phyloP scores from a whole-genome alignment of 2,888 invertebrate genomes.

The Eilema depressum region DNA sequence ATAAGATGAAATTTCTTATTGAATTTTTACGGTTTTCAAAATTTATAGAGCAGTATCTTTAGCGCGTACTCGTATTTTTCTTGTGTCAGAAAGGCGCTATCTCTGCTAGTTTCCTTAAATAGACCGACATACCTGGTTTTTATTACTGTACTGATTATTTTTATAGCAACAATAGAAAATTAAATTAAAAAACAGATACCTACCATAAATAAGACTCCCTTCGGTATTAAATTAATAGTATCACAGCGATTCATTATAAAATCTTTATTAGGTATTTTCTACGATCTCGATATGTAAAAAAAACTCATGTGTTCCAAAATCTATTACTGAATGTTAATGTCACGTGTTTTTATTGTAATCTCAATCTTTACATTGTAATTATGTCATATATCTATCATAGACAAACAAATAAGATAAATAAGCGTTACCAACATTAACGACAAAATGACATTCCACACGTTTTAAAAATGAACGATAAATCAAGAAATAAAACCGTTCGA shows the following conservation, averaged over 20 bases:
- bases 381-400: slow-evolving; percentile 18
- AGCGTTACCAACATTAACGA: slow-evolving; percentile 20
- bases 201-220: not conserved
- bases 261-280: no score
- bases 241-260: not conserved
- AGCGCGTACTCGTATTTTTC: not conserved
- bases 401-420: slow-evolving; percentile 19
- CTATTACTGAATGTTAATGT: not conserved
- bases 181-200: not conserved
- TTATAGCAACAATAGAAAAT: not conserved
- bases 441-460: slow-evolving; percentile 34
- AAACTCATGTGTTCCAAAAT: not conserved
- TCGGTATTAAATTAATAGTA: not conserved
- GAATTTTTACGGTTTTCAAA: slow-evolving; percentile 18
- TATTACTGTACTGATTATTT: not conserved
- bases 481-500: slow-evolving; percentile 48
- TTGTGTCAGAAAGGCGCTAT: not conserved
- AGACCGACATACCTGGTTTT: not conserved
- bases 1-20: slow-evolving; percentile 22
- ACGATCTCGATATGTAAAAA: no score
- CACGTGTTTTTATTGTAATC: not conserved
- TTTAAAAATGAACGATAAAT: slow-evolving; percentile 48
- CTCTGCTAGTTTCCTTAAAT: not conserved
- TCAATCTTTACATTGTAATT: slow-evolving; percentile 13
- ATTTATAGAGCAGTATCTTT: slow-evolving; percentile 12